Conservation (phyloP, 1,140 invertebrate species). For the Rhyacophila brunnea region DNA sequence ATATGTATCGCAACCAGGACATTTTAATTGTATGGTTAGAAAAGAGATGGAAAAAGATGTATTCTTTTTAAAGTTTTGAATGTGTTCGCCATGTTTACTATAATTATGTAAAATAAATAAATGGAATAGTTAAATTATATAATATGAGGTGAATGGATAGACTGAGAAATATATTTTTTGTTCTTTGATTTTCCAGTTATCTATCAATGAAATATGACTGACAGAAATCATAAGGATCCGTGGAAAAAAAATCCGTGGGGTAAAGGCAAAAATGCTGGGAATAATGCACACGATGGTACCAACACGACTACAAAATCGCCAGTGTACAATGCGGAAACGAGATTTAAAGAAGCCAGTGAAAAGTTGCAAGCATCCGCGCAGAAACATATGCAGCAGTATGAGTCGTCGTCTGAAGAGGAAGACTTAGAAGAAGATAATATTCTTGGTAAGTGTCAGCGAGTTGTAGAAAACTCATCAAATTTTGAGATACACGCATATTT, state of each 20-base stretch:
- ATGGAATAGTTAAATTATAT: too few relatives aligned
- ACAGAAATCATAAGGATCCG: neutral
- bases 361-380: constrained; percentile 23
- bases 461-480: neutral
- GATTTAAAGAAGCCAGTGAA: constrained; percentile 27
- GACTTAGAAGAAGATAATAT: constrained; percentile 26
- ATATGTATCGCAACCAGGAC: too few relatives aligned
- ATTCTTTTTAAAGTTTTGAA: too few relatives aligned
- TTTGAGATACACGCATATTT: too few relatives aligned
- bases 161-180: too few relatives aligned
- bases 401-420: constrained; percentile 31
- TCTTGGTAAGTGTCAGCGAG: constrained; percentile 13
- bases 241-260: neutral
- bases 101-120: too few relatives aligned
- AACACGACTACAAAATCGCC: neutral
- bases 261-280: neutral
- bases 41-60: too few relatives aligned
- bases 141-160: too few relatives aligned
- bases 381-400: constrained; percentile 24
- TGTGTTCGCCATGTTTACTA: too few relatives aligned
- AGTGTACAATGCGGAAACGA: neutral
- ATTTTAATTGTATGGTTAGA: too few relatives aligned
- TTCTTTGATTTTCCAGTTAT: too few relatives aligned
- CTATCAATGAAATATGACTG: too few relatives aligned
- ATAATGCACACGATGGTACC: neutral